Percentiles rank a stretch among this genome's conserved stretches.
phyloP scores from a whole-genome alignment of 1,140 invertebrate species.

The Odontomachus brunneus region DNA sequence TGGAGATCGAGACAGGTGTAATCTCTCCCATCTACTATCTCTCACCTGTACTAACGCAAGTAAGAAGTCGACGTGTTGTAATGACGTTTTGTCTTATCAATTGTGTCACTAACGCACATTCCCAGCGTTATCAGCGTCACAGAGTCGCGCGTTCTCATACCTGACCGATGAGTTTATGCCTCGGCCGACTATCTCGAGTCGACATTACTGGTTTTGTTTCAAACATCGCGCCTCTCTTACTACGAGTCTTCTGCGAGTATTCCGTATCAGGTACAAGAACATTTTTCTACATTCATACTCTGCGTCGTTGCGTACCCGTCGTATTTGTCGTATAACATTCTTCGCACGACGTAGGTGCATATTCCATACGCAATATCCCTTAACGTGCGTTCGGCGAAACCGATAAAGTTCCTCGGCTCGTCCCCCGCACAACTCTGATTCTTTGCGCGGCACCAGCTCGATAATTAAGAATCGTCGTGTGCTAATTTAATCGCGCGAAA shows the following conservation, averaged over 20 bases:
- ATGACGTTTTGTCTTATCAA: constrained; percentile 61
- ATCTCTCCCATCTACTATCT: not conserved
- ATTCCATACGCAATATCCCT: not conserved
- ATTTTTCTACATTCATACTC: not conserved
- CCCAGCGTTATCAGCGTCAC: constrained; percentile 55
- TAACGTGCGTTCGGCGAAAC: not conserved
- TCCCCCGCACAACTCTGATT: constrained; percentile 3
- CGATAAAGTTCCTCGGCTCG: not conserved
- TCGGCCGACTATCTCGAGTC: not conserved
- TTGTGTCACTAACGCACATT: constrained; percentile 53
- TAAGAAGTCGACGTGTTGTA: constrained; percentile 14
- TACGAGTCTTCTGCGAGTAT: not conserved
- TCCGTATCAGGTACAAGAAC: constrained; percentile 46
- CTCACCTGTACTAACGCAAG: not conserved
- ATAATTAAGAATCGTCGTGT: constrained; percentile 25
- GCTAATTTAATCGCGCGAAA: constrained; percentile 16
- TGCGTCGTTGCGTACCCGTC: not conserved
- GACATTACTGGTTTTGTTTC: constrained; percentile 33
- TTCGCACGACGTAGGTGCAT: not conserved
- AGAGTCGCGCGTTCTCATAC: constrained; percentile 15
- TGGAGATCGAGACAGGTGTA: constrained; percentile 5
- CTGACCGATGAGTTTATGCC: constrained; percentile 39
- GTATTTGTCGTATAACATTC: not conserved
- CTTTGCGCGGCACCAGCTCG: not conserved
- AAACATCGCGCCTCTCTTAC: not conserved